Evolutionary conservation across 2,797 vertebrate species (phyloP), one percentile per base, ranked within the genome.

Genomic region (Myotis planiceps): DNA sequence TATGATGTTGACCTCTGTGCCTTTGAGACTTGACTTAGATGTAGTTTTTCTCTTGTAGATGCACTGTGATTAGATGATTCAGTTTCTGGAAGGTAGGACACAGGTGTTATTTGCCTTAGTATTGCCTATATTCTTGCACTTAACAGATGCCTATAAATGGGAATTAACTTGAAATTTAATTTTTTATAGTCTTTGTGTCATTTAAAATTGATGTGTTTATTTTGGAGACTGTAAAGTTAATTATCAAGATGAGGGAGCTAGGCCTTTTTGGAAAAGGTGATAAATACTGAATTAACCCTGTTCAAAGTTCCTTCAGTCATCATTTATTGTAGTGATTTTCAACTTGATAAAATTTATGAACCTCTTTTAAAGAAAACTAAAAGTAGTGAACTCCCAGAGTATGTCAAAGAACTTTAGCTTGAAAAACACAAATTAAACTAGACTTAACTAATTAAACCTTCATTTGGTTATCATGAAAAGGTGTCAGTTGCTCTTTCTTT

Each of bases 211-310:
- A 55, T 58, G 6, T 81, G 45, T 71, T 94, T 95, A 76, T 88
- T 92, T 76, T 93, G 79, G 78, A 90, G 23, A 47, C 2, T 47
- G 39, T 74, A 63, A 90, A 75, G 45, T 63, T 89, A 84, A 71
- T 79, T 29, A 80, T 85, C 83, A 83, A 83, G 53, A 84, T 21
- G 68, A 96, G 39, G n/a, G 27, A 29, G 18, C 3, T 71, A 53
- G n/a, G 34, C 29, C 80, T 84, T 94, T 75, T 88, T 90, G 76
- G 53, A 86, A 94, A 92, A 89, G 83, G 29, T 83, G 69, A 90
- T 89, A 49, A 71, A 58, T 83, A 68, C 53, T 90, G 29, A 91
- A 55, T 96, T 92, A 95, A 51, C 16, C 19, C 19, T 82, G 9
- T 84, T 78, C 71, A n/a, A 71, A 15, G 74, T 71, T 82, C n/a